phyloP scores from a whole-genome alignment of 1,140 invertebrate genomes.

The Cepaea nemoralis region DNA sequence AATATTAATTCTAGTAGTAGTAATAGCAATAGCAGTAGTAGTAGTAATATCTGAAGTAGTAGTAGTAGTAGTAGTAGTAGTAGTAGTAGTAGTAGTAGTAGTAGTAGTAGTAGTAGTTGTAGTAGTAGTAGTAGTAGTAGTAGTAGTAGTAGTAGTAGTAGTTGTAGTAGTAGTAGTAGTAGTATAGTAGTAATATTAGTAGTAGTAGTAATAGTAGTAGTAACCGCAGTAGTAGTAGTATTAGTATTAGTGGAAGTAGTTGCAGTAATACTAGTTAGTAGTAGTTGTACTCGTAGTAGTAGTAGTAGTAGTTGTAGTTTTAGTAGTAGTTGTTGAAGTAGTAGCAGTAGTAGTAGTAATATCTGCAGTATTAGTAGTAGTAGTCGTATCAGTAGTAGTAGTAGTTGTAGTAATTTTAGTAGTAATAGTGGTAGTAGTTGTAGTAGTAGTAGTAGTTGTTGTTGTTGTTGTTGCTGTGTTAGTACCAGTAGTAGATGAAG shows the following conservation, averaged over 20 bases:
- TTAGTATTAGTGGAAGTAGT: slow-evolving; percentile 27
- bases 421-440: slow-evolving; percentile 19
- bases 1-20: too few relatives aligned
- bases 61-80: too few relatives aligned
- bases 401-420: slow-evolving; percentile 33
- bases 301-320: slow-evolving; percentile 27
- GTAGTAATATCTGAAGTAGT: too few relatives aligned
- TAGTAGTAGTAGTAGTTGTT: slow-evolving; percentile 34
- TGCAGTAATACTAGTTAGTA: slow-evolving; percentile 30
- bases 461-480: slow-evolving; percentile 9
- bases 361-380: slow-evolving; percentile 13
- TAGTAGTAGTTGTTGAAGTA: slow-evolving; percentile 7
- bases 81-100: too few relatives aligned
- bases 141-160: neutral
- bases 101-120: too few relatives aligned
- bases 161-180: slow-evolving; percentile 17
- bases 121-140: too few relatives aligned
- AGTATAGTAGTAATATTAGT: slow-evolving; percentile 14
- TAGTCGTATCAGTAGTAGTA: slow-evolving; percentile 12
- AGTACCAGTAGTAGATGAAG: slow-evolving; percentile 27
- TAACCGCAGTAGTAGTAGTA: slow-evolving; percentile 27
- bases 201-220: slow-evolving; percentile 30
- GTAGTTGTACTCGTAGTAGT: slow-evolving; percentile 22
- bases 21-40: too few relatives aligned
- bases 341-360: slow-evolving; percentile 18